These are phyloP conservation scores for Pyrocephalus nanus DNA, from an alignment of 2,797 vertebrate species.

Conservation along the genomic window DNA sequence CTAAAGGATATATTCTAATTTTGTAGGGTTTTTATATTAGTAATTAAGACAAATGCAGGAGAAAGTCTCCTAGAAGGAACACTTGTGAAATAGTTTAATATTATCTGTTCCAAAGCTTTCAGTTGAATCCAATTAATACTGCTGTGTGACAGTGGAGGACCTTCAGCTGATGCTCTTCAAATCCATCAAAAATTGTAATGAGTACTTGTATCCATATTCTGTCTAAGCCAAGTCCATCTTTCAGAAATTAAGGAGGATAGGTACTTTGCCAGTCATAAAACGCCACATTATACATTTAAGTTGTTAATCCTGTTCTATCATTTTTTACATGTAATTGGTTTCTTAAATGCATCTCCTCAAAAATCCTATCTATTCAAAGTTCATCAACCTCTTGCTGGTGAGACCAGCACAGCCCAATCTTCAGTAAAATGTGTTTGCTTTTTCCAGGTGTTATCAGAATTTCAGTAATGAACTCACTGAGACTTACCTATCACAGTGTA, in stretches of 20 bases:
- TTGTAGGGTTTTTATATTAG: conserved; percentile 38
- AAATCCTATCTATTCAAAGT: conserved; percentile 21
- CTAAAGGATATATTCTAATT: conserved; percentile 46
- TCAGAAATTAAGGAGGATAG: not conserved
- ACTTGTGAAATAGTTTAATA: conserved; percentile 47
- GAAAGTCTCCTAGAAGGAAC: conserved; percentile 40
- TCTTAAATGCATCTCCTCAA: conserved; percentile 62
- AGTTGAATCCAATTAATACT: conserved; percentile 31
- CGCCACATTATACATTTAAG: not conserved
- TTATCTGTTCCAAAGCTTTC: conserved; percentile 46
- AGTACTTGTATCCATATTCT: not conserved
- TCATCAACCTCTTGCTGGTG: not conserved
- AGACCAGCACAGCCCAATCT: not conserved
- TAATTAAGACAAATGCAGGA: conserved; percentile 60
- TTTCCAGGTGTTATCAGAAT: conserved; percentile 19
- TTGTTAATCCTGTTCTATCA: conserved; percentile 16
- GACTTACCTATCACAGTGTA: not conserved
- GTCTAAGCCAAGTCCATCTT: not conserved
- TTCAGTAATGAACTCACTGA: conserved; percentile 19
- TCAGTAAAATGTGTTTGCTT: not conserved
- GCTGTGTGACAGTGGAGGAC: not conserved
- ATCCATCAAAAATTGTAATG: conserved; percentile 40
- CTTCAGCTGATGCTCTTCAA: conserved; percentile 51
- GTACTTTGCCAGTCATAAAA: not conserved
- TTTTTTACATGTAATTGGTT: conserved; percentile 49